phyloP scores from a whole-genome alignment of 2,113 vertebrate genomes.

The Spheniscus mendiculus region DNA sequence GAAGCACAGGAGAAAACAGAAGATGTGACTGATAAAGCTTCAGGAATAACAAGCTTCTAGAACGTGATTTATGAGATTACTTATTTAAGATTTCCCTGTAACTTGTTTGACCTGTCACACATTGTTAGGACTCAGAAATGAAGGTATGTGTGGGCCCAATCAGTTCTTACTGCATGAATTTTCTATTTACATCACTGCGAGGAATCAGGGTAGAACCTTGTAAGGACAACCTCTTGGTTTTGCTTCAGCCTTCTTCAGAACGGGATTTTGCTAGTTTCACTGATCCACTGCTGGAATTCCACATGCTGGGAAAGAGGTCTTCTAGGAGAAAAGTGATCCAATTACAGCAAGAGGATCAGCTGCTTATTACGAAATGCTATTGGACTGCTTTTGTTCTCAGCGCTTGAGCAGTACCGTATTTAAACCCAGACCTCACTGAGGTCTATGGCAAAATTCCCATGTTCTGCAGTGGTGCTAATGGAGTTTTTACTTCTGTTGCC shows the following conservation, averaged over 20 bases:
- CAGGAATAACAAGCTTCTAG: background rate
- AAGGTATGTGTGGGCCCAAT: background rate
- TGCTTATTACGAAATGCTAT: background rate
- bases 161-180: background rate
- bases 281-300: background rate
- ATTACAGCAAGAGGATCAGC: background rate
- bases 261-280: background rate
- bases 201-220: background rate
- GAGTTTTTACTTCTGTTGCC: background rate
- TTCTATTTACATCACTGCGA: background rate
- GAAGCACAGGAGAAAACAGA: constrained; percentile 17
- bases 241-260: background rate
- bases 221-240: background rate
- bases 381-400: background rate
- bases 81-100: background rate
- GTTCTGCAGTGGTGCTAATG: background rate
- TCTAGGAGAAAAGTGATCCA: background rate
- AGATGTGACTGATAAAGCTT: background rate
- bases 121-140: background rate
- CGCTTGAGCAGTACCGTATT: background rate
- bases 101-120: background rate
- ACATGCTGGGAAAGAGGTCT: background rate
- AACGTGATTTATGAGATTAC: background rate
- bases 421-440: background rate
- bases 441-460: background rate